phyloP scores from a whole-genome alignment of 2,113 vertebrate species.

The Alouatta palliata region DNA sequence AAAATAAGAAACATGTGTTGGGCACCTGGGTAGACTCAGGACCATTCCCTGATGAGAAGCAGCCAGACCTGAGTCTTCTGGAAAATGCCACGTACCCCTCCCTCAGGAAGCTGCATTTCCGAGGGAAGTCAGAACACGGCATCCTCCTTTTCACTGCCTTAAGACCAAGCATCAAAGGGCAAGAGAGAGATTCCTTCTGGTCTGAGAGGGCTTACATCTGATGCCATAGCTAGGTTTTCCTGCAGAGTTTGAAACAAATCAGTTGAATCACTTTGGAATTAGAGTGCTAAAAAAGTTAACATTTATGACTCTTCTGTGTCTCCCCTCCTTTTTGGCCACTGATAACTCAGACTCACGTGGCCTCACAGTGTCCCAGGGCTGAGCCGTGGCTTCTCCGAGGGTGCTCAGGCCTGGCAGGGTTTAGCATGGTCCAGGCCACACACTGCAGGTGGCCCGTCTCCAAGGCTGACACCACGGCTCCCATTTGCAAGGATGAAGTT shows the following conservation, averaged over 20 bases:
- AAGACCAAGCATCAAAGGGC: not conserved
- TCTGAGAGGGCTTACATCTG: not conserved
- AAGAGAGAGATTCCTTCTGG: not conserved
- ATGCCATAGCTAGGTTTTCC: not conserved
- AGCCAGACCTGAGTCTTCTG: not conserved
- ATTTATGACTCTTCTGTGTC: conserved; percentile 33
- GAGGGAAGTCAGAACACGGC: not conserved
- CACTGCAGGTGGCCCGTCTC: not conserved
- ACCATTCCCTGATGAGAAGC: not conserved
- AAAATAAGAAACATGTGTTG: not conserved
- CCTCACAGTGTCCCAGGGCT: not conserved
- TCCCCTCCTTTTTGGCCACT: conserved; percentile 26
- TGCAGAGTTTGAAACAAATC: conserved; percentile 15
- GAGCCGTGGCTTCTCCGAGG: fast-evolving
- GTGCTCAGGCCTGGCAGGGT: not conserved
- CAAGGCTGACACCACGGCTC: not conserved
- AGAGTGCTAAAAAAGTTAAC: conserved; percentile 30
- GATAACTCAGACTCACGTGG: not conserved
- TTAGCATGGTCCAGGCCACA: not conserved
- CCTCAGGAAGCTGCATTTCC: not conserved
- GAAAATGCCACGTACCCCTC: not conserved
- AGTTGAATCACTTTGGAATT: conserved; percentile 52
- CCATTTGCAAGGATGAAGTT: fast-evolving
- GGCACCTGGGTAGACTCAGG: not conserved
- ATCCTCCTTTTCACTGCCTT: not conserved